Evolutionary conservation across 1,140 invertebrate genomes (phyloP), one percentile per base, ranked within the genome.

Genomic region (Bathynomus jamesi): DNA sequence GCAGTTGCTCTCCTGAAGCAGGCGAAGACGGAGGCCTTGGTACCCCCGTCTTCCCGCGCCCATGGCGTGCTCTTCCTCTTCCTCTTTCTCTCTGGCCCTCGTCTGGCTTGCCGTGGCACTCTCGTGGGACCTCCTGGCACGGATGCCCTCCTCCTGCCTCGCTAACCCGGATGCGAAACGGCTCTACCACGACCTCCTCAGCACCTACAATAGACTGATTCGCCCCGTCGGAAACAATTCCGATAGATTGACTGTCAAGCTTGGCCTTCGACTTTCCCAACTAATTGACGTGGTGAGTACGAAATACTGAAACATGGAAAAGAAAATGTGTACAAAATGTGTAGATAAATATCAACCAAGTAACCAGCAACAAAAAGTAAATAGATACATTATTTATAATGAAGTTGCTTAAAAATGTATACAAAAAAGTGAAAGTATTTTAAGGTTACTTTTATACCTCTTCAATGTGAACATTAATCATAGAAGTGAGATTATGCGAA

Each of bases 221-320:
- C 86, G 96, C 79, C 97, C 97, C 65, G 94, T 98, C 74, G 92
- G 92, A 76, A 95, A 98, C 85, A 97, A 95, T 84, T 94, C 92
- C 68, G 95, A 99, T 84, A 88, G 91, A 79, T 88, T 99, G 79
- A 95, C 92, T 72, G 95, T 98, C 81, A 95, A 95, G 85, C 91
- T 98, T 90, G 95, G 95, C 76, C 89, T 99, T 65, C 88, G 91
- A 81, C 86, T 99, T 69, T 96, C 95, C 78, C 95, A 99, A 85
- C 89, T 99, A 79, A 97, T 98, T 81, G 95, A 98, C 84, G 93
- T 99, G 84, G 96, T 98, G 85, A 95, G 93, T 71, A 67, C 40
- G 13, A 53, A 11, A 53, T 17, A 53, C 40, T 53, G 21, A 53
- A n/a, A n/a, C n/a, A n/a, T n/a, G n/a, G n/a, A n/a, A n/a, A n/a